Base-by-base conservation (phyloP, 1,140 invertebrate species). In the Drosophila azteca region DNA sequence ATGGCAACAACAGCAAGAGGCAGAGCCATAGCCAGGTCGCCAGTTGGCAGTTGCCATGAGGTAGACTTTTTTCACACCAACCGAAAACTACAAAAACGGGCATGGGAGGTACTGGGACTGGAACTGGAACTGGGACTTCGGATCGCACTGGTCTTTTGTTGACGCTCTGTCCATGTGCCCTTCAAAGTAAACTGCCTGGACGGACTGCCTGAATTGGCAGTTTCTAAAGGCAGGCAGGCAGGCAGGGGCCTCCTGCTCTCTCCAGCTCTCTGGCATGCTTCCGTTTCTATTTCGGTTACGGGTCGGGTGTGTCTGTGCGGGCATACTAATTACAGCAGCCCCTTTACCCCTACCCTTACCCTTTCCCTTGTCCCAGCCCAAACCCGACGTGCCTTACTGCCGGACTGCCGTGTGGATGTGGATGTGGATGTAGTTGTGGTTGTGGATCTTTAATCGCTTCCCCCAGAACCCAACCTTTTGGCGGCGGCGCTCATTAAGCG, bases 61-160 rank as follows among this genome's bases (percentile, higher is more conserved):
- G 68, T 67, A 74, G 67, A 78, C 65, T 81, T 85, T 85, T 85
- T 78, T 85, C 81, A 85, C 81, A 85, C 81, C 73, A 87, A 61
- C 65, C 64, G 49, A 81, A 81, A 87, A 87, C 78, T 70, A 72
- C 64, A 50, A 52, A 52, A 48, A 57, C 64, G 46, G 15, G 26
- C n/a, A 62, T 59, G 43, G 44, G 31, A n/a, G 57, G 26, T 20
- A 20, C n/a, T 4, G 17, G 57, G 22, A 31, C n/a, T n/a, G 22
- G 51, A 22, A 13, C 24, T 26, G 49, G 45, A 41, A 26, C 24
- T 26, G 24, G 44, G 44, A 49, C 39, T n/a, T 63, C n/a, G 52
- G 45, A 77, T 65, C 62, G 58, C 39, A 58, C 43, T 54, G 69
- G 54, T 65, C 77, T 81, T 79, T 63, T 67, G 72, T 63, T 61